These are phyloP conservation scores for Nycticebus coucang DNA, from an alignment of 2,113 vertebrate species.

Conservation along the genomic window DNA sequence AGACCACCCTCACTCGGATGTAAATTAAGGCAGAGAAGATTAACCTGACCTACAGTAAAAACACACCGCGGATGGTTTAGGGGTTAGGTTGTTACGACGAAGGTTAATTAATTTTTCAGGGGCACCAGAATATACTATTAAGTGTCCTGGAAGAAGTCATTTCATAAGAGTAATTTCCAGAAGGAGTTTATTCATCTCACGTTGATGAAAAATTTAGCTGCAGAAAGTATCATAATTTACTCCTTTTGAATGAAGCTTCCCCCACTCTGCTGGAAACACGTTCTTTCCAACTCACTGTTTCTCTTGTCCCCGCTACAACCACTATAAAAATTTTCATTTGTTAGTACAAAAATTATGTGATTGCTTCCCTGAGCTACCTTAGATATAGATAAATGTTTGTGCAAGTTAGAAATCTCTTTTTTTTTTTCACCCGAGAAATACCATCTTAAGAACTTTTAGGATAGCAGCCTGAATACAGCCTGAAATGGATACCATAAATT, in stretches of 20 bases:
- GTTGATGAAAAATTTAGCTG: conserved; percentile 46
- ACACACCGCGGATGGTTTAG: conserved; percentile 36
- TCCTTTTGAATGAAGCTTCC: conserved; percentile 31
- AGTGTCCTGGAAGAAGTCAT: conserved; percentile 75
- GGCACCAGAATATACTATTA: conserved; percentile 62
- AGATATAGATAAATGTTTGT: conserved; percentile 38
- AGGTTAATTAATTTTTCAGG: conserved; percentile 79
- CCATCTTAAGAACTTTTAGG: not conserved
- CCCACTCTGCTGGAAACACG: not conserved
- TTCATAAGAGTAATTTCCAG: conserved; percentile 71
- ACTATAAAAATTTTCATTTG: conserved; percentile 32
- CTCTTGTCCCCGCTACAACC: not conserved
- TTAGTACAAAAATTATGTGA: not conserved
- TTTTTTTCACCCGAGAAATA: not conserved
- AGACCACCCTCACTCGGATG: conserved; percentile 39
- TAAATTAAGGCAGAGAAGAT: conserved; percentile 61
- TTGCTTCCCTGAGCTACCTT: not conserved
- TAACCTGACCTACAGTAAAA: conserved; percentile 54
- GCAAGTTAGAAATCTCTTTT: conserved; percentile 26
- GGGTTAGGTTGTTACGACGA: conserved; percentile 53
- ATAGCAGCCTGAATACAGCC: not conserved
- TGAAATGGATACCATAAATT: conserved; percentile 22
- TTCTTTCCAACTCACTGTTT: not conserved
- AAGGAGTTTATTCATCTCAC: conserved; percentile 76
- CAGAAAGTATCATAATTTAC: conserved; percentile 43